Percentiles rank a stretch among this genome's conserved stretches.
These are phyloP conservation scores for Homarus americanus DNA, from an alignment of 1,140 invertebrate genomes.

Conservation along the genomic window DNA sequence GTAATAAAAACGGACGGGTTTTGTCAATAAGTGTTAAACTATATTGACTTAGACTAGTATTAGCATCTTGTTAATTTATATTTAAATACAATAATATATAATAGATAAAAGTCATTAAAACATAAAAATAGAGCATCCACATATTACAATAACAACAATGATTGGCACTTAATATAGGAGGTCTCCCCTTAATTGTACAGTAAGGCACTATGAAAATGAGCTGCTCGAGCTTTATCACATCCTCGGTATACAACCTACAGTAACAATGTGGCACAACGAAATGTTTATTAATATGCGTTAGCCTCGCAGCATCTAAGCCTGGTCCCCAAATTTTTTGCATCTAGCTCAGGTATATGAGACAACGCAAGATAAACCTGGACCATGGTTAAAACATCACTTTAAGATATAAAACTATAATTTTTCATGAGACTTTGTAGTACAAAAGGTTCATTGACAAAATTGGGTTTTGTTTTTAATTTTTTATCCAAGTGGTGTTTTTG, in stretches of 20 bases:
- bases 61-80: slow-evolving; percentile 46
- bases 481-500: not conserved
- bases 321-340: slow-evolving; percentile 25
- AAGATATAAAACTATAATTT: not conserved
- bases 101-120: slow-evolving; percentile 11
- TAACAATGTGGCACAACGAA: slow-evolving; percentile 2
- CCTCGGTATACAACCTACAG: slow-evolving; percentile 29
- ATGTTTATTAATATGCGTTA: slow-evolving; percentile 13
- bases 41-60: slow-evolving; percentile 61
- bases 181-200: slow-evolving; percentile 39
- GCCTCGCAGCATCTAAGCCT: slow-evolving; percentile 1
- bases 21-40: slow-evolving; percentile 48
- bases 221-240: slow-evolving; percentile 36
- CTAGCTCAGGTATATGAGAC: slow-evolving; percentile 17
- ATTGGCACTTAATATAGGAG: slow-evolving; percentile 44
- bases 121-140: slow-evolving; percentile 62
- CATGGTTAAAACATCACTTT: slow-evolving; percentile 10
- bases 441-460: not conserved
- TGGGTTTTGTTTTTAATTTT: not conserved
- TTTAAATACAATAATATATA: slow-evolving; percentile 35
- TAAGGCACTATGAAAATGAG: slow-evolving; percentile 53
- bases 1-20: slow-evolving; percentile 49
- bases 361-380: slow-evolving; percentile 27
- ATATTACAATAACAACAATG: slow-evolving; percentile 54
- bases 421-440: not conserved